Evolutionary conservation across 2,797 vertebrate species (phyloP), one percentile per base, ranked within the genome.

Genomic region (Urocyon cinereoargenteus): DNA sequence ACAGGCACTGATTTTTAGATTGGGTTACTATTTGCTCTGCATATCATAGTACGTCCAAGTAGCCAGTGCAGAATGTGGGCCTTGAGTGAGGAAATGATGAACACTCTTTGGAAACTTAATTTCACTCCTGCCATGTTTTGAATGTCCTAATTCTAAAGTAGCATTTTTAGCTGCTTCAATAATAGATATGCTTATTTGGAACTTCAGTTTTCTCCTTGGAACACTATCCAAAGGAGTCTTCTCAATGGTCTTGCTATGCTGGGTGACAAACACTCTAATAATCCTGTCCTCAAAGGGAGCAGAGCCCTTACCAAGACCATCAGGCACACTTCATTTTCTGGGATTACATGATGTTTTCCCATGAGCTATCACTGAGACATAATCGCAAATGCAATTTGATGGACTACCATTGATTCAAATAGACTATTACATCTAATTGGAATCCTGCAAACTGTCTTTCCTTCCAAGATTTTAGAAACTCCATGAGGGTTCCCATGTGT

Each of bases 401-500:
- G 72, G 11, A 18, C 26, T 61, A 14, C 66, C 57, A 16, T 72
- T 85, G 85, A 88, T 55, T 94, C 49, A 62, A 77, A 28, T 82
- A n/a, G n/a, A 85, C 62, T 83, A 24, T 55, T 64, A 51, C 16
- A 64, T 73, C 28, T 36, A 79, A 18, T 21, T 40, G 34, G 49
- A 90, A 83, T 95, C 89, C 53, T 72, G 21, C 77, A 77, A 90
- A 84, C 12, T 75, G 10, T 36, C 45, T 96, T 86, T 84, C 57
- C 59, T 91, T 84, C 24, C 40, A 73, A 88, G 49, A 70, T 36
- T 53, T 85, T 89, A 59, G 94, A 96, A 91, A 10, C 34, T 88
- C 8, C 49, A 26, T 66, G 26, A 57, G 59, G 40, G 19, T 24
- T 85, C 31, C n/a, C 40, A 36, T 40, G 88, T 57, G 26, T 79